A percentile compares a stretch with the other conserved stretches of the same genome.
Evolutionary conservation across 2,113 vertebrate species (phyloP).

Genomic region (Ramphastos sulfuratus): DNA sequence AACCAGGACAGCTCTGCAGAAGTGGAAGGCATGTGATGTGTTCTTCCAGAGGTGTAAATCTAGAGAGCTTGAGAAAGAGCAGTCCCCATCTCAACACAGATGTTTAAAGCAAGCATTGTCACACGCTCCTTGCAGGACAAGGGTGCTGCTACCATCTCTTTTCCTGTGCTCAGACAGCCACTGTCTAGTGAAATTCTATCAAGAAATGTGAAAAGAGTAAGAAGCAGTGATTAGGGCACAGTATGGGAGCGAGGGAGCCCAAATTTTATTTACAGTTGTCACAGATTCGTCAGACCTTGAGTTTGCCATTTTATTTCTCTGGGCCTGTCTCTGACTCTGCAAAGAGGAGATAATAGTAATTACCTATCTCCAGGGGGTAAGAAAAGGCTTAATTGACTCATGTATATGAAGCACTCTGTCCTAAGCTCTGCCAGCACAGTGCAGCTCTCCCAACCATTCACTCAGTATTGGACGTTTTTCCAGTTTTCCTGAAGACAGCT

Average conservation of each 20-base stretch:
- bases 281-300: constrained; percentile 34
- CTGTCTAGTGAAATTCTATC: constrained; percentile 14
- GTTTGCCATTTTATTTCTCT: constrained; percentile 32
- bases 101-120: background rate
- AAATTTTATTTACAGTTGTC: constrained; percentile 57
- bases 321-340: constrained; percentile 34
- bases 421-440: constrained; percentile 1
- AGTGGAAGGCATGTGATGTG: background rate
- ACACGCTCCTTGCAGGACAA: background rate
- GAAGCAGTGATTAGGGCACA: constrained; percentile 22
- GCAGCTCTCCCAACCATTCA: constrained; percentile 21
- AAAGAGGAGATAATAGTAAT: constrained; percentile 62
- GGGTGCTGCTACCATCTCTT: background rate
- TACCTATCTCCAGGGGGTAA: constrained; percentile 55
- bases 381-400: constrained; percentile 61
- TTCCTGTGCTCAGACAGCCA: background rate
- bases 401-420: constrained; percentile 39
- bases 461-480: background rate
- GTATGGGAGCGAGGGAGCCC: background rate
- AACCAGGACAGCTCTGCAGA: background rate
- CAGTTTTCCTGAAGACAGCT: background rate
- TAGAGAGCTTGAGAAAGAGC: background rate
- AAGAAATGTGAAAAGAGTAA: background rate
- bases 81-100: constrained; percentile 13
- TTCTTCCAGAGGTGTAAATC: constrained; percentile 1